A percentile compares a stretch with the other conserved stretches of the same genome.
Evolutionary conservation across 2,113 vertebrate genomes (phyloP).

Genomic region (Campylorhamphus procurvoides): DNA sequence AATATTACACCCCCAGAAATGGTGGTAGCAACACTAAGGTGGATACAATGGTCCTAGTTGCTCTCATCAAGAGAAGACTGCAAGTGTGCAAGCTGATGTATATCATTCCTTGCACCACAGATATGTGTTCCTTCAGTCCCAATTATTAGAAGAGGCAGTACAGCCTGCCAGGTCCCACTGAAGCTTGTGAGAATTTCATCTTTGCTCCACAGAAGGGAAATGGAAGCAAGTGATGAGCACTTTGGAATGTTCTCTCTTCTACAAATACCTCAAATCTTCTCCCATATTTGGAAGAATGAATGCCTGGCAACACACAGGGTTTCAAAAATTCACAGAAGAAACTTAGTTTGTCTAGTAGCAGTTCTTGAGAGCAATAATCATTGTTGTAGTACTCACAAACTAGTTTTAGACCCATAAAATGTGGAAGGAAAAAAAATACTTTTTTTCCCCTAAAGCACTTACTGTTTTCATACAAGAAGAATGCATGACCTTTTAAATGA

Average conservation of each 20-base stretch:
- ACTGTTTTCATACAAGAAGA: conserved; percentile 15
- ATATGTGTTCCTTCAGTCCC: accelerated
- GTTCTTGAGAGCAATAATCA: background rate
- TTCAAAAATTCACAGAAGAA: background rate
- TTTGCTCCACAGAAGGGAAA: background rate
- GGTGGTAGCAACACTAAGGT: background rate
- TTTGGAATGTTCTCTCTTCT: background rate
- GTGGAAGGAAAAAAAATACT: background rate
- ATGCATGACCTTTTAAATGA: conserved; percentile 12
- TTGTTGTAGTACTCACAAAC: background rate
- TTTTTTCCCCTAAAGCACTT: background rate
- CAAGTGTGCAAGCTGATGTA: background rate
- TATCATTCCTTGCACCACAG: background rate
- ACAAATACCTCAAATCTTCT: background rate
- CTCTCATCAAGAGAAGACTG: background rate
- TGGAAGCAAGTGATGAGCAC: background rate
- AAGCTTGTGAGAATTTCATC: background rate
- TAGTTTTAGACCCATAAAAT: background rate
- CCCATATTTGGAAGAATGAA: background rate
- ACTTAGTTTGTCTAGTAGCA: background rate
- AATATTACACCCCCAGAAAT: background rate
- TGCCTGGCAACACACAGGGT: background rate
- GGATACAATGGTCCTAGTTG: background rate
- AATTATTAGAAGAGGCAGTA: background rate
- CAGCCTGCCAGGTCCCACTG: background rate